These are phyloP conservation scores for Percopsis transmontana DNA, from an alignment of 2,113 vertebrate genomes.

Conservation along the genomic window DNA sequence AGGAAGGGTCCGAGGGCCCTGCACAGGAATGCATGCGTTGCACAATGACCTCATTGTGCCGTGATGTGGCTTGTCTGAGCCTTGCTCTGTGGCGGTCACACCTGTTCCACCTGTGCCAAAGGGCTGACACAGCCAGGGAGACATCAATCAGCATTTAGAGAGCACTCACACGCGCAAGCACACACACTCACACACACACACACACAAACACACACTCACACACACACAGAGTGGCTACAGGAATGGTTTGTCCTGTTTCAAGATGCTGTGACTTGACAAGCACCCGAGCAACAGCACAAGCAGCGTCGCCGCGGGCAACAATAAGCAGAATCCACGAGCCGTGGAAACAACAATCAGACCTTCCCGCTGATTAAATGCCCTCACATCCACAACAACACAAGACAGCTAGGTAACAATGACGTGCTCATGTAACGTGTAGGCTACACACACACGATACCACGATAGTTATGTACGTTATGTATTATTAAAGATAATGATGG, in stretches of 20 bases:
- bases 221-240: neutral
- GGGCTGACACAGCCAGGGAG: conserved; percentile 78
- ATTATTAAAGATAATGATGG: too few species aligned
- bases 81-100: conserved; percentile 82
- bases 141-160: conserved; percentile 80
- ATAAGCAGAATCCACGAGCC: too few species aligned
- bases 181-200: conserved; percentile 3
- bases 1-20: conserved; percentile 75
- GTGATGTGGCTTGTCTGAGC: conserved; percentile 76
- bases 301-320: too few species aligned
- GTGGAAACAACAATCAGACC: too few species aligned
- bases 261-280: too few species aligned
- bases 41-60: conserved; percentile 83
- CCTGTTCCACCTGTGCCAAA: conserved; percentile 85
- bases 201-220: conserved; percentile 4
- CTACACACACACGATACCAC: conserved; percentile 16
- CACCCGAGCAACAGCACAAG: too few species aligned
- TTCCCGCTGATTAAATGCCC: too few species aligned
- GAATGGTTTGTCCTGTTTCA: neutral
- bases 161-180: conserved; percentile 39
- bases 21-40: conserved; percentile 77
- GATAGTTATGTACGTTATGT: too few species aligned
- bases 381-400: too few species aligned
- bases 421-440: too few species aligned
- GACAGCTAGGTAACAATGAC: too few species aligned